A percentile compares a stretch with the other conserved stretches of the same genome.
phyloP scores from a whole-genome alignment of 1,140 invertebrate genomes.

The Drosophila biarmipes region DNA sequence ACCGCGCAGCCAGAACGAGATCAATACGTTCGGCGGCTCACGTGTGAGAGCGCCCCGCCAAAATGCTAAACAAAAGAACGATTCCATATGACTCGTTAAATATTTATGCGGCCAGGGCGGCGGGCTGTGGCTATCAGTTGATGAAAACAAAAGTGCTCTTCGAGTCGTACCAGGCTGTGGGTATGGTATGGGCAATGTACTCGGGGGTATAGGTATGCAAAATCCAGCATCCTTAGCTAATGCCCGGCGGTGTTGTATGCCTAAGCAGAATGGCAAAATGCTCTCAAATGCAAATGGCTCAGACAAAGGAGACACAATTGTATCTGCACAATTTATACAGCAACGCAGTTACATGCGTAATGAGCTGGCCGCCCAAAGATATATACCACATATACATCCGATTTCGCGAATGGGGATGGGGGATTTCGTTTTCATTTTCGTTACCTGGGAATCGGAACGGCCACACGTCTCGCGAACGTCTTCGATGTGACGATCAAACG shows the following conservation, averaged over 20 bases:
- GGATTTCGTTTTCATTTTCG: neutral
- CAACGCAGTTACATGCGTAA: constrained; percentile 78
- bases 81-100: constrained; percentile 61
- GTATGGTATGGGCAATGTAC: neutral
- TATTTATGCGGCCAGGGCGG: constrained; percentile 60
- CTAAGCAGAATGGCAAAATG: constrained; percentile 59
- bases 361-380: constrained; percentile 49
- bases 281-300: constrained; percentile 63
- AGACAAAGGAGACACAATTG: constrained; percentile 55
- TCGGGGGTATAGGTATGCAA: neutral
- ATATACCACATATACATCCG: constrained; percentile 51
- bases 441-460: constrained; percentile 83
- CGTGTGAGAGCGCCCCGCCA: constrained; percentile 56
- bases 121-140: constrained; percentile 27
- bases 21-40: constrained; percentile 76
- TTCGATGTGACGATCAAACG: constrained; percentile 78
- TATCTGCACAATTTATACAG: constrained; percentile 52
- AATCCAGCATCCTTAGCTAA: constrained; percentile 44
- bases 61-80: constrained; percentile 55
- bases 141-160: constrained; percentile 71
- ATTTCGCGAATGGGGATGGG: neutral
- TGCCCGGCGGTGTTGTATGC: constrained; percentile 50
- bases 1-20: constrained; percentile 57
- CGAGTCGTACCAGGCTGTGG: neutral
- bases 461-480: constrained; percentile 78